These are phyloP conservation scores for Mesaphorura yosii DNA, from an alignment of 1,140 invertebrate genomes.

Conservation along the genomic window DNA sequence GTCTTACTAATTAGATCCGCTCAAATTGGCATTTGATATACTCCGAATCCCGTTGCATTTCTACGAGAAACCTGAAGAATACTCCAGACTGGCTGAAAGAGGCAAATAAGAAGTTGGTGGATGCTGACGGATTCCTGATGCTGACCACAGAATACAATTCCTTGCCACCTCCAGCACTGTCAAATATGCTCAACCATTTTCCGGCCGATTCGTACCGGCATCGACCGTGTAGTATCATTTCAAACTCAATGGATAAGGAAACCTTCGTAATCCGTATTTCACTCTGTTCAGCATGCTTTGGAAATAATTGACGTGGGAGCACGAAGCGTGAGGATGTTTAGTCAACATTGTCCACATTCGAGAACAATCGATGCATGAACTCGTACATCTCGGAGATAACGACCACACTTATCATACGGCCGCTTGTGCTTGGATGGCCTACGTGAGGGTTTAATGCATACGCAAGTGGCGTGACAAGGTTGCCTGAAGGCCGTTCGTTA, in stretches of 20 bases:
- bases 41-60: conserved; percentile 36
- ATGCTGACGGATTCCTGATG: conserved; percentile 40
- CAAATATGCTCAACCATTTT: conserved; percentile 42
- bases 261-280: too few species aligned
- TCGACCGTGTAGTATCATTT: conserved; percentile 40
- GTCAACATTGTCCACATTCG: too few species aligned
- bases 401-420: too few species aligned
- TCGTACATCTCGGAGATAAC: too few species aligned
- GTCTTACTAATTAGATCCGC: conserved; percentile 36
- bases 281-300: too few species aligned
- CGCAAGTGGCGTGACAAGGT: too few species aligned
- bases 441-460: too few species aligned
- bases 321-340: too few species aligned
- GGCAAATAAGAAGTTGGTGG: conserved; percentile 34
- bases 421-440: too few species aligned
- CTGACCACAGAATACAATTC: conserved; percentile 42
- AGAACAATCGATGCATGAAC: too few species aligned
- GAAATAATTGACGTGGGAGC: too few species aligned
- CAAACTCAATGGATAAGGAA: conserved; percentile 40
- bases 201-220: conserved; percentile 35
- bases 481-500: too few species aligned
- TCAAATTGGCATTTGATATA: conserved; percentile 36
- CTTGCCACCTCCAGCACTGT: conserved; percentile 38
- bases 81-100: conserved; percentile 37
- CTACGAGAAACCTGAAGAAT: conserved; percentile 32